Conservation (phyloP, 2,888 invertebrate genomes). For the Orthonevra nobilis region DNA sequence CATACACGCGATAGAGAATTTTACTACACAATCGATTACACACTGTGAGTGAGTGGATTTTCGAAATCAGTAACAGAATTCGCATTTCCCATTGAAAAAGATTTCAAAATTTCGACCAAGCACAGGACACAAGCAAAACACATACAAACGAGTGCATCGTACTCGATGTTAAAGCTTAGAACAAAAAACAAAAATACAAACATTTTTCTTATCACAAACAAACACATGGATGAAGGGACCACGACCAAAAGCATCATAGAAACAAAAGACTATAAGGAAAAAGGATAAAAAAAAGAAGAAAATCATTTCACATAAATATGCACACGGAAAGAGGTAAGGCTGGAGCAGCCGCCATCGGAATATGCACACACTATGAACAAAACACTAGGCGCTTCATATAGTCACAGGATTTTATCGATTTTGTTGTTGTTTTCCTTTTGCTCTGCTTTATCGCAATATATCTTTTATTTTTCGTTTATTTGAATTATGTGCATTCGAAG, state of each 20-base stretch:
- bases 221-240: slow-evolving; percentile 52
- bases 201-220: slow-evolving; percentile 61
- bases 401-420: slow-evolving; percentile 68
- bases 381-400: slow-evolving; percentile 42
- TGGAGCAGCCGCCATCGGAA: slow-evolving; percentile 22
- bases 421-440: slow-evolving; percentile 65
- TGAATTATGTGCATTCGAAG: slow-evolving; percentile 37
- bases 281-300: slow-evolving; percentile 23
- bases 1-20: too few species aligned
- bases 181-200: slow-evolving; percentile 14
- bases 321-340: slow-evolving; percentile 37
- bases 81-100: slow-evolving; percentile 56
- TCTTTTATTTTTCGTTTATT: slow-evolving; percentile 22
- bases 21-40: slow-evolving; percentile 67
- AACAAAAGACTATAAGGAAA: slow-evolving; percentile 43
- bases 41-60: slow-evolving; percentile 46
- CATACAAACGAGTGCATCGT: too few species aligned
- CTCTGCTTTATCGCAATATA: slow-evolving; percentile 41
- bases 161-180: slow-evolving; percentile 29
- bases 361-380: slow-evolving; percentile 42
- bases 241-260: slow-evolving; percentile 43
- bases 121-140: slow-evolving; percentile 15
- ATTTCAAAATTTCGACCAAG: slow-evolving; percentile 35
- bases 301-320: slow-evolving; percentile 63
- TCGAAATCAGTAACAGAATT: slow-evolving; percentile 33